Evolutionary conservation across 2,113 vertebrate genomes (phyloP), one percentile per base, ranked within the genome.

Genomic region (Hymenochirus boettgeri): DNA sequence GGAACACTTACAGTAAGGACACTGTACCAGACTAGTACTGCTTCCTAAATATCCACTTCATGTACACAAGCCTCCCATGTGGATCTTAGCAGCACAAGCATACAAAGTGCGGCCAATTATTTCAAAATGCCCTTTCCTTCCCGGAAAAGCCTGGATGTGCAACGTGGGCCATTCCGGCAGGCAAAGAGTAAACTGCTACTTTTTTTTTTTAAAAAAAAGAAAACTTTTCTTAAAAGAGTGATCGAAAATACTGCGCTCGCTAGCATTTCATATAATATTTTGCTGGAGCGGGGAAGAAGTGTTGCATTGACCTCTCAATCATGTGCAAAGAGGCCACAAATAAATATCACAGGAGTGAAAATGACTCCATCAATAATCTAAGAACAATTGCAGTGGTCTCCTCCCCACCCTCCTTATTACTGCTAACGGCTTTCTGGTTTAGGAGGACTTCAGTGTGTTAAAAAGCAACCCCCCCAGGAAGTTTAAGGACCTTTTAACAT

Each of bases 1-100:
- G 93, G 93, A 96, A 94, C 95, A 93, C 93, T 97, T 92, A 97
- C 84, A 84, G 46, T 46, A 50, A 61, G 9, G 58, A 61, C 54
- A 65, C 46, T 37, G 64, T 66, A 66, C 55, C 64, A 33, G 52
- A 57, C 13, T 17, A 35, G 55, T 27, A 17, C 55, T 35, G 62
- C 53, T 57, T 57, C 33, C 33, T 12, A 51, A 17, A 47, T 37
- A 29, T 37, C 61, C 35, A 29, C 48, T 25, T 17, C 23, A 10
- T 24, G 2, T 27, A 22, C 19, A 53, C 21, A 62, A 8, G 18
- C 55, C 64, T 22, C 22, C 64, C 13, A 19, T 15, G 27, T 57
- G 45, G 54, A 55, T 57, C 27, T 31, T 27, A 65, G 63, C 63
- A 65, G 63, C 27, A 50, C 15, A 12, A 29, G 22, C 24, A 25